Evolutionary conservation across 2,113 vertebrate species (phyloP).

Genomic region (Callospermophilus lateralis): DNA sequence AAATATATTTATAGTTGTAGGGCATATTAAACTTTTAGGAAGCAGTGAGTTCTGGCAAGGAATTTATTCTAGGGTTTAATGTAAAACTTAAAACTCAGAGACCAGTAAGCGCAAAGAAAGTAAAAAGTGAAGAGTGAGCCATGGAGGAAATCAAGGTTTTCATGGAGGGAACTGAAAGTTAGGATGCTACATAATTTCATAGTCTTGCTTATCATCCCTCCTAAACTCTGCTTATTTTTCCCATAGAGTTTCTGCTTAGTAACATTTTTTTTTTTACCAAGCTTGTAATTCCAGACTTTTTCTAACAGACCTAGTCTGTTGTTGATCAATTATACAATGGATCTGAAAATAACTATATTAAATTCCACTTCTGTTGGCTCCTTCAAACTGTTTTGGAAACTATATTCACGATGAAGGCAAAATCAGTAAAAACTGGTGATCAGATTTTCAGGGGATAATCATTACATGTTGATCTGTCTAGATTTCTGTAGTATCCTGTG

Average conservation of each 20-base stretch:
- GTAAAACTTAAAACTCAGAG: background rate
- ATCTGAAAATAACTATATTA: background rate
- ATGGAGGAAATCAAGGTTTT: background rate
- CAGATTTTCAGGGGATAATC: background rate
- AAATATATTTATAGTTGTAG: background rate
- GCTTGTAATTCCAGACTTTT: background rate
- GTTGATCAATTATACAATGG: background rate
- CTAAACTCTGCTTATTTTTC: background rate
- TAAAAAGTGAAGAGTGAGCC: background rate
- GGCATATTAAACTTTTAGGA: background rate
- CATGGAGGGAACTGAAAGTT: background rate
- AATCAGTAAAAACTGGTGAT: background rate
- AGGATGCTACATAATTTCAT: background rate
- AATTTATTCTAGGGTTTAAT: background rate
- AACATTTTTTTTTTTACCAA: background rate
- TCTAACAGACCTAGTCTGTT: background rate
- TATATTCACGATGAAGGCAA: background rate
- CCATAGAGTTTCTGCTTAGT: background rate
- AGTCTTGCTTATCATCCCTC: background rate
- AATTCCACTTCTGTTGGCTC: background rate
- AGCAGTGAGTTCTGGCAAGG: background rate
- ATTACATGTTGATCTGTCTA: background rate
- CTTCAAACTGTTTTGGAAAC: accelerated
- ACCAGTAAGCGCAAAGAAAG: background rate
- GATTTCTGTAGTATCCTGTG: background rate